Conservation (phyloP, 2,797 vertebrate species). For the Danio aesculapii region DNA sequence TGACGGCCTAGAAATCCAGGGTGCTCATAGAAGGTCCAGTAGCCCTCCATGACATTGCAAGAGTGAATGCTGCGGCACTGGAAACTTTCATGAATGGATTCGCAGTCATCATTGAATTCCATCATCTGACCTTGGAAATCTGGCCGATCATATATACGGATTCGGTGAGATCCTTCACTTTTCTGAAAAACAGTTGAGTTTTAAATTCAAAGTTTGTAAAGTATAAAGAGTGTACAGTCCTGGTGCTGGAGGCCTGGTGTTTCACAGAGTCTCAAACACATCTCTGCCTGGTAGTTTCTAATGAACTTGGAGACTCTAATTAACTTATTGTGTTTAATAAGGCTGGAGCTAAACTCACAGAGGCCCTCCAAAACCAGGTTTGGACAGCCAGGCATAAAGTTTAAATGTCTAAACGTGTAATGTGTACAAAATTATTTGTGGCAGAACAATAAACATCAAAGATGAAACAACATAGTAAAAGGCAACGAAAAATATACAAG, state of each 20-base stretch:
- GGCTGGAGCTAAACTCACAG: too few species aligned
- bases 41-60: conserved; percentile 76
- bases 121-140: conserved; percentile 79
- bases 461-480: not conserved
- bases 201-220: not conserved
- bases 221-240: too few species aligned
- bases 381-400: too few species aligned
- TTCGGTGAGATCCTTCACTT: conserved; percentile 71
- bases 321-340: too few species aligned
- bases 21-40: conserved; percentile 78
- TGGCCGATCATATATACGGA: conserved; percentile 74
- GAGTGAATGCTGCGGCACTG: conserved; percentile 73
- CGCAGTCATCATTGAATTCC: conserved; percentile 76
- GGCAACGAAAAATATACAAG: not conserved
- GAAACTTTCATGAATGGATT: conserved; percentile 74
- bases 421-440: not conserved
- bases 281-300: too few species aligned
- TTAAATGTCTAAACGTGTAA: not conserved
- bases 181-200: conserved; percentile 60
- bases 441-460: not conserved
- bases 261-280: too few species aligned
- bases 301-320: too few species aligned
- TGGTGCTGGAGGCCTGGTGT: too few species aligned
- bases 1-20: conserved; percentile 73
- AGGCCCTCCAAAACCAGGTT: too few species aligned